phyloP scores from a whole-genome alignment of 92 coral and sea anemone species.

The Palythoa caribaeorum region DNA sequence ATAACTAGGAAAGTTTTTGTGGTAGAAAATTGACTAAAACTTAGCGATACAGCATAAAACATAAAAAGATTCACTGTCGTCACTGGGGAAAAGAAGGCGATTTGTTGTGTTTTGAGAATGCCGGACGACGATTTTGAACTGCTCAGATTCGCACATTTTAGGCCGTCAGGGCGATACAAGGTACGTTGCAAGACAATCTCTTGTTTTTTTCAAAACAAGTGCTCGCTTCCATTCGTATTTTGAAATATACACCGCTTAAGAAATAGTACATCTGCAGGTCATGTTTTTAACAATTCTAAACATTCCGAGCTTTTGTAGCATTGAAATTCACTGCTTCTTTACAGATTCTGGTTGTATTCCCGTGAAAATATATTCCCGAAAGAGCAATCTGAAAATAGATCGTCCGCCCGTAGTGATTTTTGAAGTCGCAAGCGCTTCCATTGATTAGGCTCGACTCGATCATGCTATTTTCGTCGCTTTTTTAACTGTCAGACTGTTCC shows the following conservation, averaged over 20 bases:
- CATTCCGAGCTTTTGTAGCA: background rate
- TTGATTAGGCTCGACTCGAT: background rate
- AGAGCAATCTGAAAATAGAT: constrained; percentile 8
- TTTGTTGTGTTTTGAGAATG: constrained; percentile 44
- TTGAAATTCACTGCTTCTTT: background rate
- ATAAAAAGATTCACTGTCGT: too few relatives aligned
- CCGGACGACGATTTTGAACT: constrained; percentile 69
- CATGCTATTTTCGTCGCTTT: constrained; percentile 10
- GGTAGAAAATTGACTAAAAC: too few relatives aligned
- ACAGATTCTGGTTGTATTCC: background rate
- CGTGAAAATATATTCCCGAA: background rate
- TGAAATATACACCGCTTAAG: background rate
- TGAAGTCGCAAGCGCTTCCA: background rate
- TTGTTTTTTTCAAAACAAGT: background rate
- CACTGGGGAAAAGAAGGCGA: background rate
- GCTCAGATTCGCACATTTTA: constrained; percentile 65
- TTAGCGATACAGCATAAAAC: too few relatives aligned
- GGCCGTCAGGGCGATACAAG: constrained; percentile 13
- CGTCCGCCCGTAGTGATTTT: background rate
- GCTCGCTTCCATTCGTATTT: background rate
- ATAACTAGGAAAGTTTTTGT: too few relatives aligned
- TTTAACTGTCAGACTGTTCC: background rate
- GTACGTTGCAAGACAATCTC: background rate
- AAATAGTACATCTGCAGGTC: background rate
- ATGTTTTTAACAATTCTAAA: constrained; percentile 13